phyloP scores from a whole-genome alignment of 2,888 invertebrate species.

The Hirtodrosophila cameraria region DNA sequence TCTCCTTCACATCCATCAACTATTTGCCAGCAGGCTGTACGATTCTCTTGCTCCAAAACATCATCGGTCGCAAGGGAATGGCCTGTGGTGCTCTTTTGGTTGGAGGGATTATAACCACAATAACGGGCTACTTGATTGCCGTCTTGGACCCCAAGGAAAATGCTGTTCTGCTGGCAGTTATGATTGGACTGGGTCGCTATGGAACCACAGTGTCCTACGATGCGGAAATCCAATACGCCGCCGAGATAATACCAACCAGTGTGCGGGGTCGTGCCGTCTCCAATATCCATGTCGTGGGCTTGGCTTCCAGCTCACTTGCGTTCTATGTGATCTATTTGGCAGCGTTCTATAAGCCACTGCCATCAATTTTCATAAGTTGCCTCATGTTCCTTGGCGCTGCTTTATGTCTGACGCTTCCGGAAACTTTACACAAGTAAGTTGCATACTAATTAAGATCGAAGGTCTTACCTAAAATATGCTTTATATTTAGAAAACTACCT shows the following conservation, averaged over 20 bases:
- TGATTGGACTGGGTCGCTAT: constrained; percentile 85
- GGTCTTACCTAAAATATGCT: background rate
- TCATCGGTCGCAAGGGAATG: constrained; percentile 85
- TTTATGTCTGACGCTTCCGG: constrained; percentile 86
- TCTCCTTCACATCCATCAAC: constrained; percentile 85
- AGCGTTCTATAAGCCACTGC: constrained; percentile 84
- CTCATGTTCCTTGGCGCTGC: constrained; percentile 85
- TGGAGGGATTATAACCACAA: constrained; percentile 85
- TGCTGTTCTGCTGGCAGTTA: constrained; percentile 82
- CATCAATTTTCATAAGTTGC: constrained; percentile 85
- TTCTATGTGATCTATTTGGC: constrained; percentile 86
- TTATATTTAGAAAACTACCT: constrained; percentile 84
- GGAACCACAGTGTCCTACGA: constrained; percentile 87
- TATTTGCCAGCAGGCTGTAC: constrained; percentile 85
- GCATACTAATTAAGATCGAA: background rate
- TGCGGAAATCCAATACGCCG: constrained; percentile 87
- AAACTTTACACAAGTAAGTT: constrained; percentile 85
- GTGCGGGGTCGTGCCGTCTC: constrained; percentile 87
- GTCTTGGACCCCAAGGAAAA: constrained; percentile 77
- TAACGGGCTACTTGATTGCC: constrained; percentile 84
- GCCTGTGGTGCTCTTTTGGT: constrained; percentile 85
- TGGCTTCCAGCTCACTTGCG: constrained; percentile 86
- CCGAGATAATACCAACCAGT: constrained; percentile 87
- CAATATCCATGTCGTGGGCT: constrained; percentile 87
- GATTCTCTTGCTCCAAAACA: constrained; percentile 81